Evolutionary conservation across 2,797 vertebrate genomes (phyloP), one percentile per base, ranked within the genome.

Genomic region (Pitangus sulphuratus): DNA sequence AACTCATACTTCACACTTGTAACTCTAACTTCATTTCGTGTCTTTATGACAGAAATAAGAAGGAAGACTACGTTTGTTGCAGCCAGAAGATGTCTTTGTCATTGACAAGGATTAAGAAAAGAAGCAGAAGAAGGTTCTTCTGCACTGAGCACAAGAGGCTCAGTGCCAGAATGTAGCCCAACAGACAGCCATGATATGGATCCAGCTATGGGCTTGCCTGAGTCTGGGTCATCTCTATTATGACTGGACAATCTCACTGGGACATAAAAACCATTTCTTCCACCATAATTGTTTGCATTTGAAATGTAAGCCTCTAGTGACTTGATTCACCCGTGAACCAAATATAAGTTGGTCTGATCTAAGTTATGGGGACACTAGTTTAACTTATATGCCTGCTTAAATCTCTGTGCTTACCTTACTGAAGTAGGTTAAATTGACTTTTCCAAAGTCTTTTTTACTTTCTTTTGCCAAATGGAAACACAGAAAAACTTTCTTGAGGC

Each of bases 41-140:
- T 61, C 44, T 81, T 93, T 84, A 65, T 92, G 62, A 78, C 17
- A 81, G 82, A 50, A 89, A 31, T 33, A 75, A 95, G 54, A 90
- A 72, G 61, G 84, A 68, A 40, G 35, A 48, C 37, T 86, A 53
- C 22, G 30, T 62, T 60, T 87, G 47, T n/a, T 87, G 47, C 72
- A 91, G 44, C 45, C 82, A 92, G 72, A 37, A 86, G 78, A 78
- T 50, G 37, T 65, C 84, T 74, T 65, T 90, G 85, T 66, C 58
- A 30, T 62, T 54, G 39, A 58, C 74, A 79, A 78, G 20, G 50
- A 86, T 64, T 71, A 75, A 86, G 57, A 79, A 68, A 66, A 72
- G 72, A 58, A 81, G 71, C 4, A 19, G 37, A 42, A 91, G 65
- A 81, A 94, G 81, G 65, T 51, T 51, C 16, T 51, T 30, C 50